Evolutionary conservation across 2,888 invertebrate species (phyloP).

Genomic region (Epinotia ramella): DNA sequence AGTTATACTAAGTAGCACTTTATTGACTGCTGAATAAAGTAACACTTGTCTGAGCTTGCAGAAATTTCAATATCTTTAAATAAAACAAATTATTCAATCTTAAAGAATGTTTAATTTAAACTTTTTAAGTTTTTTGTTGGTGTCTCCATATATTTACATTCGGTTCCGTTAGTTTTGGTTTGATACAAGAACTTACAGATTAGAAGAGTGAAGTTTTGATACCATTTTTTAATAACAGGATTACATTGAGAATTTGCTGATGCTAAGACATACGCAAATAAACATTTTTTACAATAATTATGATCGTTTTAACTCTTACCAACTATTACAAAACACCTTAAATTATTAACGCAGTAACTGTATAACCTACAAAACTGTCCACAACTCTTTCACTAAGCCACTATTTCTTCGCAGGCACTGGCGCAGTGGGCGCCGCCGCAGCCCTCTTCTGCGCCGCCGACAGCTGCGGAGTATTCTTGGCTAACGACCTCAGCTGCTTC

Average conservation of each 20-base stretch:
- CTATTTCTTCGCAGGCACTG: slow-evolving; percentile 65
- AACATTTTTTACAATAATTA: neutral
- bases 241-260: neutral
- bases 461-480: slow-evolving; percentile 80
- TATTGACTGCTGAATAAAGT: too few relatives aligned
- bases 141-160: neutral
- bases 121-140: neutral
- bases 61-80: neutral
- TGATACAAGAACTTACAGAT: neutral
- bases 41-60: too few relatives aligned
- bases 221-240: neutral
- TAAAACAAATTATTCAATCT: neutral
- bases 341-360: neutral
- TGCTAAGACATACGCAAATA: neutral
- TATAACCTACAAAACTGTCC: neutral
- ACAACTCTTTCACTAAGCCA: neutral
- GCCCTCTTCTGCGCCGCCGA: slow-evolving; percentile 79
- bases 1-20: too few relatives aligned
- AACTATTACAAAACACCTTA: neutral
- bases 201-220: neutral
- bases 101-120: neutral
- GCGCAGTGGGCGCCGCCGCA: slow-evolving; percentile 76
- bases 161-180: neutral
- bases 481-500: slow-evolving; percentile 86
- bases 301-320: neutral